Conservation (phyloP, 2,113 vertebrate genomes). For the Erythrolamprus reginae region DNA sequence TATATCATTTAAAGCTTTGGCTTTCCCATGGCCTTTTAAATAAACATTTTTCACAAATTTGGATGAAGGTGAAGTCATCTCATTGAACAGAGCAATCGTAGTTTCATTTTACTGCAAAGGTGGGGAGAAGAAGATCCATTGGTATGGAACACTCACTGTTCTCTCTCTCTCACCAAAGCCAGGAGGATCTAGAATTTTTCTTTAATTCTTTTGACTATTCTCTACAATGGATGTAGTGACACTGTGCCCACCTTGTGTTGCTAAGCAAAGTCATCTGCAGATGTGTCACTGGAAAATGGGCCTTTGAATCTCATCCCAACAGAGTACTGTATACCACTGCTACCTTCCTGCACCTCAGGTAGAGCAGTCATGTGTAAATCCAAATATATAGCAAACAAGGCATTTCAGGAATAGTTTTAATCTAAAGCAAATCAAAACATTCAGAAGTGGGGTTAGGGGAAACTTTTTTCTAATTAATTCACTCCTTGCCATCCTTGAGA, state of each 20-base stretch:
- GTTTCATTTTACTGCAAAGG: not conserved
- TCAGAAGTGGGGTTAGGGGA: not conserved
- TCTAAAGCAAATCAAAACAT: not conserved
- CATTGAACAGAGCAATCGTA: not conserved
- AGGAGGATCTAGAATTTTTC: not conserved
- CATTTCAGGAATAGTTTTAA: not conserved
- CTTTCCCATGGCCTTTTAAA: not conserved
- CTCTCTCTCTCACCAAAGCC: not conserved
- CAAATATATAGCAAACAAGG: not conserved
- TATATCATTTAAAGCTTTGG: not conserved
- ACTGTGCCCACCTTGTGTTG: not conserved
- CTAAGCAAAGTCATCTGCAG: not conserved
- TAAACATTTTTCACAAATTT: not conserved
- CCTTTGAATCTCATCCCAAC: not conserved
- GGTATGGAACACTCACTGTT: not conserved
- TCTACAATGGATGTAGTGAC: not conserved
- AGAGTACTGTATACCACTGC: not conserved
- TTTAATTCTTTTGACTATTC: not conserved
- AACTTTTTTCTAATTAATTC: not conserved
- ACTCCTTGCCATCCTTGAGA: not conserved
- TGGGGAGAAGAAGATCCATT: not conserved
- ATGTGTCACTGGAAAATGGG: not conserved
- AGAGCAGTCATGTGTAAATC: not conserved
- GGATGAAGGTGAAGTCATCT: not conserved
- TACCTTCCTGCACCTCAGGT: not conserved